These are phyloP conservation scores for Calephelis virginiensis DNA, from an alignment of 1,140 invertebrate species.

Conservation along the genomic window DNA sequence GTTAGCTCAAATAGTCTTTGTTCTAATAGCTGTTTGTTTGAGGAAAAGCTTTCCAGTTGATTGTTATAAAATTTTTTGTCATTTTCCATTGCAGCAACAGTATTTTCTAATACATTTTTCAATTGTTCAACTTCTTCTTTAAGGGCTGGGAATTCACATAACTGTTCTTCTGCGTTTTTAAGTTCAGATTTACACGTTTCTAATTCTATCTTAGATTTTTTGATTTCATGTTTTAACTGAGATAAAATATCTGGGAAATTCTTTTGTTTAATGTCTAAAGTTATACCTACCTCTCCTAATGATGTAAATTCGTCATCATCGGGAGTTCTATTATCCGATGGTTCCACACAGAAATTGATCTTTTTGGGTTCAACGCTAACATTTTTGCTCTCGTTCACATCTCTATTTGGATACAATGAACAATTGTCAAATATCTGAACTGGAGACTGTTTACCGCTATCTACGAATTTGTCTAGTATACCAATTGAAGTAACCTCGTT, in stretches of 20 bases:
- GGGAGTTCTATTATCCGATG: slow-evolving; percentile 54
- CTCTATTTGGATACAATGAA: slow-evolving; percentile 74
- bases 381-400: slow-evolving; percentile 60
- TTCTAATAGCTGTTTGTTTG: slow-evolving; percentile 78
- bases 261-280: slow-evolving; percentile 61
- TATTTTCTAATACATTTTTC: slow-evolving; percentile 76
- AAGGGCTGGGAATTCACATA: slow-evolving; percentile 77
- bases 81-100: slow-evolving; percentile 75
- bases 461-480: slow-evolving; percentile 40
- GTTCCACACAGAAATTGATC: slow-evolving; percentile 68
- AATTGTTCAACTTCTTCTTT: slow-evolving; percentile 80
- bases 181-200: slow-evolving; percentile 76
- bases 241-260: slow-evolving; percentile 70
- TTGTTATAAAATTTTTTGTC: slow-evolving; percentile 81
- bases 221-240: slow-evolving; percentile 79
- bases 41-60: slow-evolving; percentile 77
- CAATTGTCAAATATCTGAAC: slow-evolving; percentile 63
- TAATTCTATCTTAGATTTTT: slow-evolving; percentile 75
- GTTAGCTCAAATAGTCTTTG: slow-evolving; percentile 79
- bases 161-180: slow-evolving; percentile 76
- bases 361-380: slow-evolving; percentile 69
- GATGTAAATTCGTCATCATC: slow-evolving; percentile 59
- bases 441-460: slow-evolving; percentile 47
- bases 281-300: slow-evolving; percentile 61
- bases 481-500: slow-evolving; percentile 75